Evolutionary conservation across 2,797 vertebrate species (phyloP).

Genomic region (Chloroceryle inda): DNA sequence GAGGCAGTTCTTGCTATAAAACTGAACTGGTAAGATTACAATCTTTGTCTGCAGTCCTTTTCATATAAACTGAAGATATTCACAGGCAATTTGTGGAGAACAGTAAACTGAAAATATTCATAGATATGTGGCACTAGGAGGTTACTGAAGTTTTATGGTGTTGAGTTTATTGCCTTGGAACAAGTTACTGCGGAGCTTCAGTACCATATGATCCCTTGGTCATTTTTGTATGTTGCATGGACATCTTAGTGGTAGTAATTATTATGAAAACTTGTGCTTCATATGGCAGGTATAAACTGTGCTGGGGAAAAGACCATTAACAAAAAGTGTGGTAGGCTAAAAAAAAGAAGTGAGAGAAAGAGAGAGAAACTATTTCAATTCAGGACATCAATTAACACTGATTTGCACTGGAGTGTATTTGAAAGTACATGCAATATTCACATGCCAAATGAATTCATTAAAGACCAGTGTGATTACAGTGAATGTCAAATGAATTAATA

Average conservation of each 20-base stretch:
- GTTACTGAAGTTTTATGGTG: background rate
- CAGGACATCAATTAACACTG: conserved; percentile 72
- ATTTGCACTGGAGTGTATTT: conserved; percentile 69
- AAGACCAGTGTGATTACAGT: conserved; percentile 82
- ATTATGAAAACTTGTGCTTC: background rate
- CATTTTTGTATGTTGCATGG: background rate
- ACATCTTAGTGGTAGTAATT: background rate
- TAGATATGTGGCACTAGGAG: background rate
- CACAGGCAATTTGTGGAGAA: background rate
- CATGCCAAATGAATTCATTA: conserved; percentile 82
- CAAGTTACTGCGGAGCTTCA: background rate
- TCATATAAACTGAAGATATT: background rate
- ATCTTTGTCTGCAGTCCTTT: background rate
- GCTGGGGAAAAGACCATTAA: conserved; percentile 7
- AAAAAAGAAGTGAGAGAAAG: background rate
- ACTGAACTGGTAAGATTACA: background rate
- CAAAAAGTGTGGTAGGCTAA: background rate
- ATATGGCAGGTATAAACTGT: background rate
- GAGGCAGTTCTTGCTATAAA: background rate
- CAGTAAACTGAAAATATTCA: background rate
- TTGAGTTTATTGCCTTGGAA: background rate
- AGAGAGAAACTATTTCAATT: conserved; percentile 45
- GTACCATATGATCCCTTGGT: background rate
- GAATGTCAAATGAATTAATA: conserved; percentile 86
- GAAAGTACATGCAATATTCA: conserved; percentile 77